Evolutionary conservation across 2,888 invertebrate genomes (phyloP).

Genomic region (Drosophila mettleri): DNA sequence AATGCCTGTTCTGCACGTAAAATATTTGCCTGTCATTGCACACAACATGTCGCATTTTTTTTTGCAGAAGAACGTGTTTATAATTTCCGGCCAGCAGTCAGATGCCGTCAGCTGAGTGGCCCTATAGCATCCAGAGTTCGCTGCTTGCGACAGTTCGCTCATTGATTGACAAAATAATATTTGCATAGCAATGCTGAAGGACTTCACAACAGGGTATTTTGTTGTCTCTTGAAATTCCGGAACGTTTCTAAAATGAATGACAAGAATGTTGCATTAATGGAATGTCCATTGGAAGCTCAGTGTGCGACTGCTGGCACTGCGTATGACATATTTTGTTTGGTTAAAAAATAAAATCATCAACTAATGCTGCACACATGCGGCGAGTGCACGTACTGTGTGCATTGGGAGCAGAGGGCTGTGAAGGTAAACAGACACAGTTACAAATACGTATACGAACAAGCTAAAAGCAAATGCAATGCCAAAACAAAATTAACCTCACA

Average conservation of each 20-base stretch:
- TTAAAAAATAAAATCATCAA: constrained; percentile 58
- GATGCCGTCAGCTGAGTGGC: constrained; percentile 25
- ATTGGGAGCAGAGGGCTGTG: constrained; percentile 72
- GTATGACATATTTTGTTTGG: constrained; percentile 65
- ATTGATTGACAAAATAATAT: constrained; percentile 54
- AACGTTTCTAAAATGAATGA: constrained; percentile 3
- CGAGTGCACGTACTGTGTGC: constrained; percentile 24
- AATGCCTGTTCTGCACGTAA: constrained; percentile 68
- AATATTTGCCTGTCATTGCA: constrained; percentile 78
- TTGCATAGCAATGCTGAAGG: constrained; percentile 20
- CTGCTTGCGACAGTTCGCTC: constrained; percentile 54
- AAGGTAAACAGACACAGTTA: constrained; percentile 65
- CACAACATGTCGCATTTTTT: constrained; percentile 47
- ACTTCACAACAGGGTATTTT: neutral
- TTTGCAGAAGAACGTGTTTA: constrained; percentile 64
- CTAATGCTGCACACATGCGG: constrained; percentile 11
- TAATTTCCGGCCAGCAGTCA: constrained; percentile 57
- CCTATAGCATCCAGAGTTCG: constrained; percentile 3
- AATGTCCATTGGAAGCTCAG: constrained; percentile 12
- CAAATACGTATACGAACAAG: constrained; percentile 10
- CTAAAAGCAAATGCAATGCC: constrained; percentile 56
- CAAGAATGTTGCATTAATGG: constrained; percentile 1
- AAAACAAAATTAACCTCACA: constrained; percentile 76
- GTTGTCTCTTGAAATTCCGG: constrained; percentile 6
- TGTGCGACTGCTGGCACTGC: constrained; percentile 32